phyloP scores from a whole-genome alignment of 2,797 vertebrate genomes.

The Danio albolineatus region DNA sequence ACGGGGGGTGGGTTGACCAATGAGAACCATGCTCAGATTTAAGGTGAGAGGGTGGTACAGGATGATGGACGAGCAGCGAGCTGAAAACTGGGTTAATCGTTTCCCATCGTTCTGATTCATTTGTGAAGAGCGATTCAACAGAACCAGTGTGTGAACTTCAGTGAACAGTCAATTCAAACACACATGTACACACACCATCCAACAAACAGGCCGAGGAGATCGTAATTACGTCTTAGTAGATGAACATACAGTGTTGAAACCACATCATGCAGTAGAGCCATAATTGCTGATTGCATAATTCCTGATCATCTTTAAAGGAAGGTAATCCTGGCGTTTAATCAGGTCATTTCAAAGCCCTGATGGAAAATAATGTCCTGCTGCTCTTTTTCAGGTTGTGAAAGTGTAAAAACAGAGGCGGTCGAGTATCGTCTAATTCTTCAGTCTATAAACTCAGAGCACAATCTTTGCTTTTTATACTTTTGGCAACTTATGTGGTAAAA shows the following conservation, averaged over 20 bases:
- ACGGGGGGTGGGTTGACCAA: conserved; percentile 58
- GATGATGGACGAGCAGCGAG: conserved; percentile 62
- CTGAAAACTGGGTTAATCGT: conserved; percentile 66
- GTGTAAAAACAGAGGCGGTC: not conserved
- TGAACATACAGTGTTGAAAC: conserved; percentile 55
- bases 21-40: conserved; percentile 73
- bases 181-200: conserved; percentile 54
- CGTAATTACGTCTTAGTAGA: conserved; percentile 59
- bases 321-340: not conserved
- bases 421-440: too few species aligned
- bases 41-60: conserved; percentile 51
- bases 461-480: too few species aligned
- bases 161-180: conserved; percentile 58
- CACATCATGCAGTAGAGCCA: conserved; percentile 56
- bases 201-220: conserved; percentile 49
- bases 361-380: not conserved
- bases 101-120: conserved; percentile 66
- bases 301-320: not conserved
- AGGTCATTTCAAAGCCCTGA: not conserved
- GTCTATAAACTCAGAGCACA: too few species aligned
- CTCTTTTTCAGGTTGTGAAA: not conserved
- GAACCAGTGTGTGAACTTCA: conserved; percentile 38
- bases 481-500: too few species aligned
- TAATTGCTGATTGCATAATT: not conserved
- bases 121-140: conserved; percentile 63